These are phyloP conservation scores for Danio rerio DNA, from an alignment of 2,113 vertebrate species.

Conservation along the genomic window DNA sequence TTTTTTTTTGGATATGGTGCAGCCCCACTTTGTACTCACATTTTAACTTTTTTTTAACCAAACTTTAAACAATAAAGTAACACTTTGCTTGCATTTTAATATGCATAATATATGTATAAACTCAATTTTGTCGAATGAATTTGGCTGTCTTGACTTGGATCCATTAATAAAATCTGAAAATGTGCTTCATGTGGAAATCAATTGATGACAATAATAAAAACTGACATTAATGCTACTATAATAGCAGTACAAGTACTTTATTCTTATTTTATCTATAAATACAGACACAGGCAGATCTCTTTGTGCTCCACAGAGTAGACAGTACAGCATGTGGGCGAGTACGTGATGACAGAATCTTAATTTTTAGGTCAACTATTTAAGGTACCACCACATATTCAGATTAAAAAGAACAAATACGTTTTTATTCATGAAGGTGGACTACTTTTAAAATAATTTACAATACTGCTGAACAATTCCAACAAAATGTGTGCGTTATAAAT, in stretches of 20 bases:
- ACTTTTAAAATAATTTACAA: neutral
- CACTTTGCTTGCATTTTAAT: too few relatives aligned
- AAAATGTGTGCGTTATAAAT: neutral
- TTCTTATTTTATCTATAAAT: neutral
- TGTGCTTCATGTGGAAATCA: too few relatives aligned
- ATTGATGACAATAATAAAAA: neutral
- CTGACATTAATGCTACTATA: neutral
- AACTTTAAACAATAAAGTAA: too few relatives aligned
- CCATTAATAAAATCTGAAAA: too few relatives aligned
- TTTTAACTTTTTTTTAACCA: too few relatives aligned
- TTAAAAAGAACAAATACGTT: neutral
- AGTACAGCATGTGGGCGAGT: conserved; percentile 1
- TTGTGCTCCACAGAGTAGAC: neutral
- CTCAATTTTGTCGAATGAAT: too few relatives aligned
- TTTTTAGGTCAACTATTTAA: conserved; percentile 17
- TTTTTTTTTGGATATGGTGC: too few relatives aligned
- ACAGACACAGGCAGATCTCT: neutral
- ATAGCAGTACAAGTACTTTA: neutral
- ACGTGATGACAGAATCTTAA: conserved; percentile 1
- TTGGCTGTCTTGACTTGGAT: too few relatives aligned
- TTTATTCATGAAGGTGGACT: neutral
- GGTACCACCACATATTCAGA: neutral
- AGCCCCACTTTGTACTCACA: too few relatives aligned
- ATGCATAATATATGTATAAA: too few relatives aligned
- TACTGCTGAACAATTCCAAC: neutral